Percentiles rank a stretch among this genome's conserved stretches.
Conservation (phyloP, 2,888 invertebrate genomes). For the Galeruca laticollis region DNA sequence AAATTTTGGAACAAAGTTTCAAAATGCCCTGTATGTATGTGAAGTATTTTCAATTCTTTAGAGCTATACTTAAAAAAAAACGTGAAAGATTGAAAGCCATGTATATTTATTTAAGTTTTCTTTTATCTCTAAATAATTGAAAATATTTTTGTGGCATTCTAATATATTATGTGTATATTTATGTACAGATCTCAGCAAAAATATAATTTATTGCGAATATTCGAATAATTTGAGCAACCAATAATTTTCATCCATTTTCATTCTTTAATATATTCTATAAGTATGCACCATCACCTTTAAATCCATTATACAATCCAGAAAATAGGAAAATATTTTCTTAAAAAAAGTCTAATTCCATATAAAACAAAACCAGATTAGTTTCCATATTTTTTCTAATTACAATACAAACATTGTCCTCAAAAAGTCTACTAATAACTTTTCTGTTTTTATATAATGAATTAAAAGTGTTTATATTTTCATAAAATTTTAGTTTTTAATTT, state of each 20-base stretch:
- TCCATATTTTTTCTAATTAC: too few relatives aligned
- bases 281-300: slow-evolving; percentile 8
- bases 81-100: not conserved
- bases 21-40: not conserved
- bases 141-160: slow-evolving; percentile 8
- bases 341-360: too few relatives aligned
- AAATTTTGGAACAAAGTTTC: too few relatives aligned
- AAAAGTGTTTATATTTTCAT: too few relatives aligned
- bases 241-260: slow-evolving; percentile 12
- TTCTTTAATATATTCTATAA: slow-evolving; percentile 7
- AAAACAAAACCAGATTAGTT: too few relatives aligned
- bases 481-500: too few relatives aligned
- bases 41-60: not conserved
- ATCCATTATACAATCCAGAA: too few relatives aligned
- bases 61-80: not conserved
- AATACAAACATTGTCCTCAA: too few relatives aligned
- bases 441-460: too few relatives aligned
- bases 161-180: slow-evolving; percentile 53
- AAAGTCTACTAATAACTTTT: too few relatives aligned
- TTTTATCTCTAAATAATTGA: not conserved
- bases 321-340: too few relatives aligned
- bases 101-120: not conserved
- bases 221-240: slow-evolving; percentile 23
- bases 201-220: slow-evolving; percentile 47
- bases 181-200: slow-evolving; percentile 59